Base-by-base conservation (phyloP, 2,888 invertebrate genomes). In the Philereme vetulata region DNA sequence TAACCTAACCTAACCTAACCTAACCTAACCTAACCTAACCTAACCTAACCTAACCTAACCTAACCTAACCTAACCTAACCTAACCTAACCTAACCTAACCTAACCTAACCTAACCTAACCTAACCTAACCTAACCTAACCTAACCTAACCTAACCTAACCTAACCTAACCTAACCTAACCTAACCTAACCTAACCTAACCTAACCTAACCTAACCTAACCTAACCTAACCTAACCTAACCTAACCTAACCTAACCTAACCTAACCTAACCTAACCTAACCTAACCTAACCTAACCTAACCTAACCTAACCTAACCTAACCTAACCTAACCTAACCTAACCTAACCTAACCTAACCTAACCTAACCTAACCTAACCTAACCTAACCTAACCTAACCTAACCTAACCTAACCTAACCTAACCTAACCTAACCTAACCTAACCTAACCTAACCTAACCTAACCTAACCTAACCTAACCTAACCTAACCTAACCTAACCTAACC, bases 1-100 rank as follows among this genome's bases (percentile, higher is more conserved):
- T 40, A 40, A 40, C 40, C 40, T 40, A 40, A 40, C 40, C 40
- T 40, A 40, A 40, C 40, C 40, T 40, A 40, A 40, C 40, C 40
- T 40, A 40, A 40, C 40, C 40, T 40, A 40, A 40, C 40, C 40
- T 40, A 40, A 40, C 40, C 40, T 40, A 40, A 40, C 40, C 40
- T 40, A 40, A 40, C 40, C 40, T 40, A 40, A 40, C 40, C 40
- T 40, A 40, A 40, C 40, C 40, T 40, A 40, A 40, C 40, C 40
- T 40, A 40, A 40, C 40, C 40, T 40, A 40, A 40, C 40, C 40
- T 40, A 40, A 40, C 40, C 40, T 40, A 40, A 40, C 40, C 40
- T 40, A 40, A 40, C 40, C 40, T 40, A 40, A 40, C 40, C 40
- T 40, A 40, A 40, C 40, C 40, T 40, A 40, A 40, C 40, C 40